Conservation (phyloP, 2,113 vertebrate genomes). For the Heterotilapia buettikoferi region DNA sequence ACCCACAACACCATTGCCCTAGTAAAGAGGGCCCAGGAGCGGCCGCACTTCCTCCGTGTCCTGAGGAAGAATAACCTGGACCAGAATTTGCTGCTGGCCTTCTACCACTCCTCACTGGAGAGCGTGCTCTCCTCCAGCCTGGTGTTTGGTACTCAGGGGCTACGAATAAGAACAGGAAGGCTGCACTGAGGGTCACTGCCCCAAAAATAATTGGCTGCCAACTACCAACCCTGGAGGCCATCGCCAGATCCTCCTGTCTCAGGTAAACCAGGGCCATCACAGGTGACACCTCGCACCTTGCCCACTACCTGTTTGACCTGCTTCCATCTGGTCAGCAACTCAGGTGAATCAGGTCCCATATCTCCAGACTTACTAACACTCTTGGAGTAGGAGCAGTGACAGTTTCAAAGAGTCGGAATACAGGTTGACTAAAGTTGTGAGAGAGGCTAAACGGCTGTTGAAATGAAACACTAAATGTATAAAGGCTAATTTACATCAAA, state of each 20-base stretch:
- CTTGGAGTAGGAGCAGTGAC: background rate
- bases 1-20: background rate
- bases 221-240: background rate
- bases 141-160: background rate
- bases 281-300: background rate
- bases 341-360: background rate
- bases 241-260: background rate
- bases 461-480: background rate
- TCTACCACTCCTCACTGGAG: background rate
- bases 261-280: background rate
- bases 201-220: background rate
- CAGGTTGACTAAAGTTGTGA: background rate
- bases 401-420: background rate
- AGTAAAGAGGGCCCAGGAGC: background rate
- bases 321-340: background rate
- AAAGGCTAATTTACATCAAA: background rate
- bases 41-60: background rate
- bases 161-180: background rate
- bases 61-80: background rate
- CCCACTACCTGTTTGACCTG: background rate
- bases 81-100: background rate
- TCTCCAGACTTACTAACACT: background rate
- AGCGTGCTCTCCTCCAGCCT: background rate
- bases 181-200: background rate
- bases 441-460: background rate